These are phyloP conservation scores for Hylomyscus alleni DNA, from an alignment of 2,797 vertebrate species.

Conservation along the genomic window DNA sequence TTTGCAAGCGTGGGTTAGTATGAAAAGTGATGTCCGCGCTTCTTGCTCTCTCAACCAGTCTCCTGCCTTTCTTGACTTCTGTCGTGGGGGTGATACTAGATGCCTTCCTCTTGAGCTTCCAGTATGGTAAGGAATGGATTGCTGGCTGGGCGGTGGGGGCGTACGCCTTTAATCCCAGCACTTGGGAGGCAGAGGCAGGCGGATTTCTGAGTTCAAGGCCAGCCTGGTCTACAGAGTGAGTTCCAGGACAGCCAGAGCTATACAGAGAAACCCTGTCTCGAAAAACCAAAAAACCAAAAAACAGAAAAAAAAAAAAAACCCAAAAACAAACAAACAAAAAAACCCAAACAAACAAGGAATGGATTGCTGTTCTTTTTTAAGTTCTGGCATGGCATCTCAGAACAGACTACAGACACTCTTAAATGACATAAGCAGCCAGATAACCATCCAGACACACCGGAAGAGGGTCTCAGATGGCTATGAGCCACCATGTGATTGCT, in stretches of 20 bases:
- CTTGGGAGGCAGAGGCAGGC: no score
- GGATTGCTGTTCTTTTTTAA: neutral
- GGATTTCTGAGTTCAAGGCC: no score
- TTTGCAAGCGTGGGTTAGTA: neutral
- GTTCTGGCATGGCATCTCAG: neutral
- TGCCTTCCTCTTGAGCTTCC: neutral
- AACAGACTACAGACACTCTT: neutral
- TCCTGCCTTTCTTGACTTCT: neutral
- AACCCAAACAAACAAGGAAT: no score
- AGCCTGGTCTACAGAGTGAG: no score
- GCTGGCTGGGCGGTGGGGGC: no score
- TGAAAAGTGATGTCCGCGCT: neutral
- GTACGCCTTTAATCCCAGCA: no score
- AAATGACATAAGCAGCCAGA: neutral
- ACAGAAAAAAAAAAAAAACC: no score
- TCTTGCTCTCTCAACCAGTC: neutral
- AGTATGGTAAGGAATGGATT: no score
- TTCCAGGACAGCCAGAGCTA: no score
- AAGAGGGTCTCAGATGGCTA: neutral
- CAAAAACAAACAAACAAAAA: no score
- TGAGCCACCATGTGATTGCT: neutral
- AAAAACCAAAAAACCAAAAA: no score
- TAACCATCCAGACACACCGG: neutral
- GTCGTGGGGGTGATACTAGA: neutral
- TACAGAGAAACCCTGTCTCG: no score